Evolutionary conservation across 2,797 vertebrate species (phyloP), one percentile per base, ranked within the genome.

Genomic region (Eremophila alpestris): DNA sequence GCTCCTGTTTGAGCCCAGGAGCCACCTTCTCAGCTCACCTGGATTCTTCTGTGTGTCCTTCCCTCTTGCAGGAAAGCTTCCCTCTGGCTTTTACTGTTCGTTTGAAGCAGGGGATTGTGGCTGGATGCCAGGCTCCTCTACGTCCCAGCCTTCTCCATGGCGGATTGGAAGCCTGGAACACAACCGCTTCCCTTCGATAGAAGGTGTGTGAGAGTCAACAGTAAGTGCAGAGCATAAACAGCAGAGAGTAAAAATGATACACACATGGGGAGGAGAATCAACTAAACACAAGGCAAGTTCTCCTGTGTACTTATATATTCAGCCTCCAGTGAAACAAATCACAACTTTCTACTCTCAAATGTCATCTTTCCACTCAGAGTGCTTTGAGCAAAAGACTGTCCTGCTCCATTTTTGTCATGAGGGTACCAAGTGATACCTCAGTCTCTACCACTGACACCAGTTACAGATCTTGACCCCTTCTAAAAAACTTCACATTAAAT

Each of bases 61-160:
- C 71, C 23, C 67, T 91, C 76, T 71, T 96, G 51, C 97, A 99
- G 99, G 98, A 94, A 98, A 97, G 69, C 99, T 99, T 64, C 99
- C 99, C 83, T 97, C 98, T 82, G 99, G 99, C 65, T 99, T 99
- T 97, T 99, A 99, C 97, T 99, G 99, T 90, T 98, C 98, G 0
- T 99, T 99, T 89, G 99, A 99, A 96, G 98, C 98, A 26, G 98
- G 98, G 11, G 98, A 98, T 77, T 99, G 99, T 85, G 98, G 98
- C 83, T 99, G 99, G 99, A 98, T 98, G 91, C 95, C 98, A 81
- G 82, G 76, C 65, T 92, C 71, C 26, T 83, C 94, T 62, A 86
- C 48, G 0, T 82, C 98, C 67, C 97, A 90, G 24, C 92, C 91
- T 38, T 97, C 98, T 79, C 97, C 95, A 30, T 99, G 99, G 99